Base-by-base conservation (phyloP, 2,113 vertebrate genomes). In the Oncorhynchus mykiss region DNA sequence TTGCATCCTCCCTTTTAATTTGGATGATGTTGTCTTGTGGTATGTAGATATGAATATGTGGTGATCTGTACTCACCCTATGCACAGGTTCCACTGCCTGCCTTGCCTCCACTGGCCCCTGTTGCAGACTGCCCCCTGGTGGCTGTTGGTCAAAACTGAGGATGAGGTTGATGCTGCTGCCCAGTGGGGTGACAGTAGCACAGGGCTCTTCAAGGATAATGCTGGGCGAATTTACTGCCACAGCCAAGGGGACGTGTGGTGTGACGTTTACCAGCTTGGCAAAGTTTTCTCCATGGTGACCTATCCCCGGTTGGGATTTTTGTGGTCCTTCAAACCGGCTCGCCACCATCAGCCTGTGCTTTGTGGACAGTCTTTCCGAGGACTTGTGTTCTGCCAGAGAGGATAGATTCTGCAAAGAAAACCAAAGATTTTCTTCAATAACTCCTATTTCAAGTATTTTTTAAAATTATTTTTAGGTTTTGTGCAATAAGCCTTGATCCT, bases 121-220 rank as follows among this genome's bases (percentile, higher is more conserved):
- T 0, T 25, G 82, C 62, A 80, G 79, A 80, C 79, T 88, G 75
- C 88, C 88, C 0, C 80, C 85, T 71, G 89, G 86, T 29, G 74
- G 49, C 62, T 78, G 72, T 75, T 90, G 92, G 80, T 85, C 82
- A 5, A 93, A 88, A 80, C 88, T 94, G 70, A 94, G 81, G 74
- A 93, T 93, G 68, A 94, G 84, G 80, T 84, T 92, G 66, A 93
- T 91, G 0, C 91, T 92, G 0, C 90, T 88, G 0, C 90, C 92
- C 0, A 92, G 85, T 3, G 87, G 74, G 0, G 85, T 71, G 6
- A 75, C 59, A 4, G 72, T 5, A 8, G 86, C 8, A 31, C 84
- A 57, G 48, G 87, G 74, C 0, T 90, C 88, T 0, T 88, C 88
- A 66, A 89, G 77, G 54, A 91, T 81, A 34, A 93, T 67, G 0